Conservation (phyloP, 2,113 vertebrate species). For the Corythaeola cristata region DNA sequence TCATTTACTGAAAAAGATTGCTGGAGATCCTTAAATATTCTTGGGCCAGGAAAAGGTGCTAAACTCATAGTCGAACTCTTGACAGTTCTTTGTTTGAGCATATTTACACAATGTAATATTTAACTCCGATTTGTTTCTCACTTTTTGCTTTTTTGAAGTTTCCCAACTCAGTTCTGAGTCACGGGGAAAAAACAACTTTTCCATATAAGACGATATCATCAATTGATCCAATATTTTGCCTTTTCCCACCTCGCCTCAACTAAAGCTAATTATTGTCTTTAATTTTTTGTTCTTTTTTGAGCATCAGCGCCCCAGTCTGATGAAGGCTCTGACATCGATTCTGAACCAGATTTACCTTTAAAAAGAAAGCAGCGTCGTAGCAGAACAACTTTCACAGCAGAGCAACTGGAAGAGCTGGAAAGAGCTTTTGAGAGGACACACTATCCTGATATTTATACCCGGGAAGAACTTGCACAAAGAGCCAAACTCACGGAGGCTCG, state of each 20-base stretch:
- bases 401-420: slow-evolving; percentile 97
- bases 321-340: slow-evolving; percentile 97
- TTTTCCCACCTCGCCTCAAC: background rate
- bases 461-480: slow-evolving; percentile 97
- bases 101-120: background rate
- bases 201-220: background rate
- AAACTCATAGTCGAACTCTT: background rate
- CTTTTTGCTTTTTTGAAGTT: background rate
- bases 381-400: slow-evolving; percentile 95
- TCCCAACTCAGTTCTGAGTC: background rate
- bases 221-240: background rate
- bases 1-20: background rate
- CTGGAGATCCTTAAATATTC: background rate
- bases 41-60: background rate
- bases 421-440: slow-evolving; percentile 97
- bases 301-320: slow-evolving; percentile 91
- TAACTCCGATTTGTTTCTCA: background rate
- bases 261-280: background rate
- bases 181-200: background rate
- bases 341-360: slow-evolving; percentile 93
- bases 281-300: background rate
- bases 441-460: slow-evolving; percentile 97
- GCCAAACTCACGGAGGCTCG: slow-evolving; percentile 97
- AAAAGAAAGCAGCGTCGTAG: slow-evolving; percentile 97
- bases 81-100: background rate